Evolutionary conservation across 2,797 vertebrate genomes (phyloP).

Genomic region (Poeciliopsis infans): DNA sequence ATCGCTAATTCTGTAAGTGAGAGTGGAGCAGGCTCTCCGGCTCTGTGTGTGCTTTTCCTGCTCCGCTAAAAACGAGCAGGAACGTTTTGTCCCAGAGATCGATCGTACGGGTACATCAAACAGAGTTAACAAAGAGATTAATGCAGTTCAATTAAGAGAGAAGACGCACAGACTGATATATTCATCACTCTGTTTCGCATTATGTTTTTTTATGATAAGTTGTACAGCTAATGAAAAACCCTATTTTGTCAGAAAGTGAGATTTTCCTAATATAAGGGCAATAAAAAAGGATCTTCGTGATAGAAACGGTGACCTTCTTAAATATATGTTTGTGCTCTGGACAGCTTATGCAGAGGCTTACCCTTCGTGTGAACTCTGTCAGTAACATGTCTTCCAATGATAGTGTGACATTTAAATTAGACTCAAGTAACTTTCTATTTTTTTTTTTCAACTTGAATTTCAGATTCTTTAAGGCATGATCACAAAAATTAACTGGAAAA

Average conservation of each 20-base stretch:
- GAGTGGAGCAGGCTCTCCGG: slow-evolving; percentile 3
- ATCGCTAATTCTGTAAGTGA: slow-evolving; percentile 52
- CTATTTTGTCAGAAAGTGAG: neutral
- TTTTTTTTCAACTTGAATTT: neutral
- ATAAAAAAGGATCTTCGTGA: neutral
- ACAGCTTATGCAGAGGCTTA: neutral
- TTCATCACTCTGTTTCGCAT: neutral
- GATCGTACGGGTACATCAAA: neutral
- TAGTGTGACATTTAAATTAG: neutral
- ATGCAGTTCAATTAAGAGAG: neutral
- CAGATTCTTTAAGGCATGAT: neutral
- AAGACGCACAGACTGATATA: neutral
- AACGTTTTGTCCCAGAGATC: slow-evolving; percentile 8
- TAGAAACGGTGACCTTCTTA: neutral
- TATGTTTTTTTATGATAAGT: neutral
- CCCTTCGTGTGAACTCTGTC: neutral
- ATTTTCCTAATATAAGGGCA: neutral
- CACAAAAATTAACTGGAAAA: neutral
- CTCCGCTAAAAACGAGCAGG: neutral
- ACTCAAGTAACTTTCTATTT: neutral
- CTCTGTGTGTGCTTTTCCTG: slow-evolving; percentile 3
- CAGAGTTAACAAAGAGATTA: no score
- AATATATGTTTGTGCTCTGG: neutral
- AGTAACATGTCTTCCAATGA: neutral
- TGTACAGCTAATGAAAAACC: neutral